Percentiles rank a stretch among this genome's conserved stretches.
Evolutionary conservation across 2,797 vertebrate genomes (phyloP).

Genomic region (Odontamblyopus rebecca): DNA sequence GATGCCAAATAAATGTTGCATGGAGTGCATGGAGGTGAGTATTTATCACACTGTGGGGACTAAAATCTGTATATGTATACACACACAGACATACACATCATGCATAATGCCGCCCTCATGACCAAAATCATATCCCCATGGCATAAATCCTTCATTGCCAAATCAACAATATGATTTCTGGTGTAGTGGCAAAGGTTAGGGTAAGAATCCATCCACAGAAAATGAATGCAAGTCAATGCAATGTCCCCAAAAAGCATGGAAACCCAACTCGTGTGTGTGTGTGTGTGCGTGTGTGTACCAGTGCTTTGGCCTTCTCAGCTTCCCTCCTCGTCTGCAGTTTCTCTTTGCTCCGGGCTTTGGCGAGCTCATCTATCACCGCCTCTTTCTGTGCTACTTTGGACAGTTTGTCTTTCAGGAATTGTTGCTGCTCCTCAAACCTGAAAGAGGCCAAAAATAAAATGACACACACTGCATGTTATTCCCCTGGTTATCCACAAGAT

Average conservation of each 20-base stretch:
- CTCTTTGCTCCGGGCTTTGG: slow-evolving; percentile 55
- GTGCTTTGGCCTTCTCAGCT: slow-evolving; percentile 66
- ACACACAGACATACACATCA: no score
- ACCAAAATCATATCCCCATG: no score
- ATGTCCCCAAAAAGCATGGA: no score
- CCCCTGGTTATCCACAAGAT: not conserved
- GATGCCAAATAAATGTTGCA: not conserved
- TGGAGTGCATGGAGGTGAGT: not conserved
- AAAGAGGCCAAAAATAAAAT: slow-evolving; percentile 4
- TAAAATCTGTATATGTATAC: no score
- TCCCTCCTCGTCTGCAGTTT: slow-evolving; percentile 68
- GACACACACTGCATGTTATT: not conserved
- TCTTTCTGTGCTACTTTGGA: slow-evolving; percentile 76
- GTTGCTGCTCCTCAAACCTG: slow-evolving; percentile 84
- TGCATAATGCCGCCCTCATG: no score
- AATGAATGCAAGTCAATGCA: no score
- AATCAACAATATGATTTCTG: no score
- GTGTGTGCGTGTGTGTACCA: slow-evolving; percentile 68
- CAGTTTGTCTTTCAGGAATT: slow-evolving; percentile 81
- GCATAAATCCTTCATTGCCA: no score
- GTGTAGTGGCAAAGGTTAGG: no score
- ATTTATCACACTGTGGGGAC: no score
- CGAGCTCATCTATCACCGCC: slow-evolving; percentile 68
- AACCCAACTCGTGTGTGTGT: not conserved
- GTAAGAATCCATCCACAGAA: no score